Evolutionary conservation across 2,888 invertebrate genomes (phyloP).

Genomic region (Lagria hirta): DNA sequence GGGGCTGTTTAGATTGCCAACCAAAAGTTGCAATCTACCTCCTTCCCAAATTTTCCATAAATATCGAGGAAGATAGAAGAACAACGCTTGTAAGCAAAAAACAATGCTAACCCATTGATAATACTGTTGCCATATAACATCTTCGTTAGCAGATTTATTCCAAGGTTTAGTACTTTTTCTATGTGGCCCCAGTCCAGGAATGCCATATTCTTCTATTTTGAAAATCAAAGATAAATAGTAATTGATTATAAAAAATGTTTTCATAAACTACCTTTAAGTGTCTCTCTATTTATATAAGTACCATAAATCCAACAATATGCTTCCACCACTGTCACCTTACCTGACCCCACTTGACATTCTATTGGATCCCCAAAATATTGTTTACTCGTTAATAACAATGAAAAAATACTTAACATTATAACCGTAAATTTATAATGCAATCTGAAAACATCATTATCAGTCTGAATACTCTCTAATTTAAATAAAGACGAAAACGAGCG

Average conservation of each 20-base stretch:
- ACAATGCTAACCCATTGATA: slow-evolving; percentile 76
- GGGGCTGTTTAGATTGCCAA: slow-evolving; percentile 61
- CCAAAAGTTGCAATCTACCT: slow-evolving; percentile 62
- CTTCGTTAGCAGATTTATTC: slow-evolving; percentile 42
- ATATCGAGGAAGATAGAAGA: slow-evolving; percentile 71
- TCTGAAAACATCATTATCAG: slow-evolving; percentile 75
- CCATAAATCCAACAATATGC: slow-evolving; percentile 81
- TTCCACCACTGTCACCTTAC: slow-evolving; percentile 66
- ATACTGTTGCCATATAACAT: slow-evolving; percentile 63
- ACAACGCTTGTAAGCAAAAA: slow-evolving; percentile 65
- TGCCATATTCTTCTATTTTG: slow-evolving; percentile 37
- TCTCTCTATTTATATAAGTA: slow-evolving; percentile 63
- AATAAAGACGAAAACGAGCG: slow-evolving; percentile 67
- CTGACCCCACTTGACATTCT: slow-evolving; percentile 62
- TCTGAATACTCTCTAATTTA: slow-evolving; percentile 66
- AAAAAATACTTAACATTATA: slow-evolving; percentile 70
- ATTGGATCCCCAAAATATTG: slow-evolving; percentile 88
- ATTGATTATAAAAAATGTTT: no score
- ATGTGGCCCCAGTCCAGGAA: slow-evolving; percentile 56
- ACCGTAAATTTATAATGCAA: slow-evolving; percentile 75
- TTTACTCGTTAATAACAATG: slow-evolving; percentile 74
- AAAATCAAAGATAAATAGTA: no score
- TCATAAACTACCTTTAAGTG: slow-evolving; percentile 52
- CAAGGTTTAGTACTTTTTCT: neutral
- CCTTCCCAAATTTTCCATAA: slow-evolving; percentile 75